phyloP scores from a whole-genome alignment of 2,888 invertebrate species.

The Hecatera dysodea region DNA sequence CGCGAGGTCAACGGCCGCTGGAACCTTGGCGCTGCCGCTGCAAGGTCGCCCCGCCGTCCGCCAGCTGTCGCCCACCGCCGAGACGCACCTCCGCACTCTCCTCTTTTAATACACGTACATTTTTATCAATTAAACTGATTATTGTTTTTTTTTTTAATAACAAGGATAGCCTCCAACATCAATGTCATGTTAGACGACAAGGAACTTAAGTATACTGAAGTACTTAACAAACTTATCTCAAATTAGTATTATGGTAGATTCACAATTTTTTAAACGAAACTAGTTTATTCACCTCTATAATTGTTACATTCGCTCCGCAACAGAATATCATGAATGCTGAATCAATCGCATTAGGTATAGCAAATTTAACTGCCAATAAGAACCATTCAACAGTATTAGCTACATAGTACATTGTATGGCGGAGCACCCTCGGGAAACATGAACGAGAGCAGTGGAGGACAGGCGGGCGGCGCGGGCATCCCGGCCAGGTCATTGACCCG shows the following conservation, averaged over 20 bases:
- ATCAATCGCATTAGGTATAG: conserved; percentile 28
- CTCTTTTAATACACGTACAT: conserved; percentile 15
- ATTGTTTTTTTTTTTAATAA: background rate
- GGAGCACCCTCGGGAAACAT: conserved; percentile 11
- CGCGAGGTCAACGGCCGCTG: conserved; percentile 75
- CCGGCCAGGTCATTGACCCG: conserved; percentile 69
- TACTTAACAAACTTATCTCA: background rate
- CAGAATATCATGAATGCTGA: conserved; percentile 14
- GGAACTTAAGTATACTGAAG: background rate
- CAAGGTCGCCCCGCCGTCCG: conserved; percentile 75
- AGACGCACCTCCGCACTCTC: conserved; percentile 32
- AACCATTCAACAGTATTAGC: background rate
- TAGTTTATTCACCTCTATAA: conserved; percentile 50
- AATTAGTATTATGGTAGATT: background rate
- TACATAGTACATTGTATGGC: background rate
- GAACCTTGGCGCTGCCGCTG: conserved; percentile 79
- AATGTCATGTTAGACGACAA: background rate
- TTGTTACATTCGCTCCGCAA: conserved; percentile 25
- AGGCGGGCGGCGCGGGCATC: conserved; percentile 37
- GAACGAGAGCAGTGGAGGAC: conserved; percentile 22
- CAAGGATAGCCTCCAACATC: background rate
- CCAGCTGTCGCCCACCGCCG: conserved; percentile 62
- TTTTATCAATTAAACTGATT: background rate
- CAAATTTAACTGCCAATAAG: conserved; percentile 1
- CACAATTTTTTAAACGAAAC: background rate